phyloP scores from a whole-genome alignment of 2,113 vertebrate genomes.

The Melanotaenia duboulayi region DNA sequence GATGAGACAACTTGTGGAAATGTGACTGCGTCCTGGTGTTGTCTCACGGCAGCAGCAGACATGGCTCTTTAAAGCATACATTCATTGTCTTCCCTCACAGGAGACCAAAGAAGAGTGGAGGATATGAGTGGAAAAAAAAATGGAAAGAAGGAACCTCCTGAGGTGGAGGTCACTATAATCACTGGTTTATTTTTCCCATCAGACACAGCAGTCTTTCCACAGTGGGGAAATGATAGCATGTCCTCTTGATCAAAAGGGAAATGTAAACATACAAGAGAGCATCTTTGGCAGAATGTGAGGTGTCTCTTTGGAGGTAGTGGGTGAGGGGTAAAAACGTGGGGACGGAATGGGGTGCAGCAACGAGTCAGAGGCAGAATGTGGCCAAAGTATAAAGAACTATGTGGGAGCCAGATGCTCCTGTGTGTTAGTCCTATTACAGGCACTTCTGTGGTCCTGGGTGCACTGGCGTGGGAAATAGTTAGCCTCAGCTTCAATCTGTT shows the following conservation, averaged over 20 bases:
- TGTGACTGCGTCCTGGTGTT: background rate
- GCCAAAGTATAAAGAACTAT: conserved; percentile 45
- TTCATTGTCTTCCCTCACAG: conserved; percentile 66
- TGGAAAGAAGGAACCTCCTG: conserved; percentile 13
- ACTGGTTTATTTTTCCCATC: conserved; percentile 15
- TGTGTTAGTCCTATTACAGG: conserved; percentile 81
- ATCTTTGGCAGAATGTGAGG: conserved; percentile 83
- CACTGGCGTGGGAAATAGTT: conserved; percentile 35
- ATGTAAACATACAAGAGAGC: conserved; percentile 81
- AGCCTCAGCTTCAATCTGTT: conserved; percentile 41
- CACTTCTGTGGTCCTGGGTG: conserved; percentile 70
- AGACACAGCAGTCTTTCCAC: conserved; percentile 24
- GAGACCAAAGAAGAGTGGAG: conserved; percentile 41
- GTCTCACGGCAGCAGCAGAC: conserved; percentile 47
- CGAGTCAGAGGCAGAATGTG: conserved; percentile 37
- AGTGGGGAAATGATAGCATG: conserved; percentile 27
- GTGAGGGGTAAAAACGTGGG: conserved; percentile 20
- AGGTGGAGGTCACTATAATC: conserved; percentile 42
- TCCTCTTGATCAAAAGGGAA: conserved; percentile 60
- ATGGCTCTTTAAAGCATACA: conserved; percentile 71
- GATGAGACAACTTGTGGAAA: conserved; percentile 26
- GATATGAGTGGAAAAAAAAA: background rate
- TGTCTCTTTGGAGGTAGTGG: conserved; percentile 84
- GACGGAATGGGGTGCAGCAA: conserved; percentile 30
- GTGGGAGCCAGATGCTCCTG: conserved; percentile 70